phyloP scores from a whole-genome alignment of 2,888 invertebrate genomes.

The Argyra leucocephala region DNA sequence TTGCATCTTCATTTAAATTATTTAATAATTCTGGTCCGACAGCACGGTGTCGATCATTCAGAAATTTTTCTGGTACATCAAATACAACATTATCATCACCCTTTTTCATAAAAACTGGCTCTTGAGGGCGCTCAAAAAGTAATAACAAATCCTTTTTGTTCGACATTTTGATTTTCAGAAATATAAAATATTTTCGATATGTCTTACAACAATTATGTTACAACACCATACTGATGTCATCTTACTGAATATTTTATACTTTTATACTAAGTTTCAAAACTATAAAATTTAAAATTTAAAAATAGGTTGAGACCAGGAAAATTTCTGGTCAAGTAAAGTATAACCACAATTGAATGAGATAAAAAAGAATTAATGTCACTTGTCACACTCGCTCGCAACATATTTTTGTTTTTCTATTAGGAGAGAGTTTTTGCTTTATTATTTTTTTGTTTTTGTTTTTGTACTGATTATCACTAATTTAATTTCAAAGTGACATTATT shows the following conservation, averaged over 20 bases:
- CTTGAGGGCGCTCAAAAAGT: slow-evolving; percentile 65
- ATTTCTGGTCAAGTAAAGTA: not conserved
- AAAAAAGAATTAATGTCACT: too few relatives aligned
- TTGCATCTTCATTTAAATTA: slow-evolving; percentile 50
- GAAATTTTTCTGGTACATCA: slow-evolving; percentile 54
- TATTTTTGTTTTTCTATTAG: too few relatives aligned
- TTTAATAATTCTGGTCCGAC: slow-evolving; percentile 47
- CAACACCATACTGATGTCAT: not conserved
- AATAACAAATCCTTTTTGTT: slow-evolving; percentile 50
- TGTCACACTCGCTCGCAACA: too few relatives aligned
- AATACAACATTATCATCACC: slow-evolving; percentile 54
- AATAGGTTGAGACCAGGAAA: not conserved
- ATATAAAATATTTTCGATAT: too few relatives aligned
- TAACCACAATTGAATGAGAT: too few relatives aligned
- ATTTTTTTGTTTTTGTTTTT: too few relatives aligned
- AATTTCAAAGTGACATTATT: too few relatives aligned
- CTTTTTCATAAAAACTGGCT: slow-evolving; percentile 69
- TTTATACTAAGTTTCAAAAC: not conserved
- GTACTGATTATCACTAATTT: too few relatives aligned
- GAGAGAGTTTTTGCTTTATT: too few relatives aligned
- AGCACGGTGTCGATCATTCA: slow-evolving; percentile 47
- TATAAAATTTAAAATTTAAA: too few relatives aligned
- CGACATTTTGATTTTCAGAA: slow-evolving; percentile 28
- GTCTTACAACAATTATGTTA: too few relatives aligned
- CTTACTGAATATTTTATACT: not conserved